These are phyloP conservation scores for Hylia prasina DNA, from an alignment of 2,113 vertebrate species.

Conservation along the genomic window DNA sequence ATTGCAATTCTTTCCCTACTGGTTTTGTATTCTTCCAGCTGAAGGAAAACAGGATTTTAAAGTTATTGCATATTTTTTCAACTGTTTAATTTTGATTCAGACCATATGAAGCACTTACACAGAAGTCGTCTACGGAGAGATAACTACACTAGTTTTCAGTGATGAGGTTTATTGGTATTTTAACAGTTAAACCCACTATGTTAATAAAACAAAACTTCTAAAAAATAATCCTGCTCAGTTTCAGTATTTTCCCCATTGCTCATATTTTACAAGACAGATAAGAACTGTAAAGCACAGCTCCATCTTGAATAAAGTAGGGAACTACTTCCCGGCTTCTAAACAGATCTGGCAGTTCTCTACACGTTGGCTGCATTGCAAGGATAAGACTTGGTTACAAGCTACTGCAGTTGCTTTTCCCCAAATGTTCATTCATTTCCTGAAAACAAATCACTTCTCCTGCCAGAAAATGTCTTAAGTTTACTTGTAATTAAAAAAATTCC, in stretches of 20 bases:
- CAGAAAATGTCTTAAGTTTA: neutral
- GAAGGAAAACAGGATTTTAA: neutral
- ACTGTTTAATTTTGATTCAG: neutral
- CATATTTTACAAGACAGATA: rapidly evolving
- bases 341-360: neutral
- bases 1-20: rapidly evolving
- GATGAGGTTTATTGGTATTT: constrained; percentile 23
- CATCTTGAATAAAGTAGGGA: neutral
- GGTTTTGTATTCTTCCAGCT: neutral
- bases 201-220: constrained; percentile 43
- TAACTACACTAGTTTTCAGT: neutral
- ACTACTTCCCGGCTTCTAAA: neutral
- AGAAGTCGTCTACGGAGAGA: neutral
- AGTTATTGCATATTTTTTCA: neutral
- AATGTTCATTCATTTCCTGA: neutral
- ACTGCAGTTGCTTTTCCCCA: neutral
- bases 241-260: constrained; percentile 13
- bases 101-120: rapidly evolving
- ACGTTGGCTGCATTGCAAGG: neutral
- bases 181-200: neutral
- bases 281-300: neutral
- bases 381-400: neutral
- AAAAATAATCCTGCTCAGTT: constrained; percentile 30
- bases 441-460: neutral
- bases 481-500: neutral